These are phyloP conservation scores for Helicoverpa assulta DNA, from an alignment of 2,888 invertebrate genomes.

Conservation along the genomic window DNA sequence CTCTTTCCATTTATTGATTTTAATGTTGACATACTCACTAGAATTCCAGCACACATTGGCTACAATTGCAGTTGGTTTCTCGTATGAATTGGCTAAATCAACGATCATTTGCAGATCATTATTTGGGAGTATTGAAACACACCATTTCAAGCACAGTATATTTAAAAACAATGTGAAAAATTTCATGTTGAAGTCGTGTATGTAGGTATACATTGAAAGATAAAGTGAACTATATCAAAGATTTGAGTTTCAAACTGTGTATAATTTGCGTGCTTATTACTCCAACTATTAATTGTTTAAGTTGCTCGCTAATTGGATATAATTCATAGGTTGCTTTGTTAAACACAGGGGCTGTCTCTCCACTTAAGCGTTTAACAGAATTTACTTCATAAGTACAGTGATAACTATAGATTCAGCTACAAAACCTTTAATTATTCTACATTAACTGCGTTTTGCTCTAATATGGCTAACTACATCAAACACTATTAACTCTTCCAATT, in stretches of 20 bases:
- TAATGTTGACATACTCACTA: conserved; percentile 65
- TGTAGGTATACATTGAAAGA: background rate
- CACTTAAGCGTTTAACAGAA: conserved; percentile 36
- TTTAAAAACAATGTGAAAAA: conserved; percentile 30
- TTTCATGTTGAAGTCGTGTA: conserved; percentile 39
- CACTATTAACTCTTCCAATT: background rate
- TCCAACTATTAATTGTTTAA: conserved; percentile 33
- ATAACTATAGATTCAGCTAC: conserved; percentile 27
- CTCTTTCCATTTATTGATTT: background rate
- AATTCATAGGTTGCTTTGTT: conserved; percentile 43
- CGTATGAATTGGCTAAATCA: conserved; percentile 71
- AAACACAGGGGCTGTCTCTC: conserved; percentile 57
- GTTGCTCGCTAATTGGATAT: conserved; percentile 50
- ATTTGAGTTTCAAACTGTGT: conserved; percentile 12
- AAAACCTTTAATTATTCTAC: conserved; percentile 22
- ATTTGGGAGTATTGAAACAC: conserved; percentile 46
- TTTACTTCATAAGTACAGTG: conserved; percentile 34
- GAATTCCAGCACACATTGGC: conserved; percentile 73
- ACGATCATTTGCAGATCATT: conserved; percentile 70
- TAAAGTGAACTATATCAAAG: conserved; percentile 14
- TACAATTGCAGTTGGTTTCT: conserved; percentile 71
- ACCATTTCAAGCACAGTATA: conserved; percentile 34
- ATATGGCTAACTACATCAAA: conserved; percentile 9
- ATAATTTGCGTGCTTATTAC: conserved; percentile 36
- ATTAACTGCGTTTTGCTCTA: conserved; percentile 13